Evolutionary conservation across 2,888 invertebrate species (phyloP), one percentile per base, ranked within the genome.

Genomic region (Orchesella flavescens): DNA sequence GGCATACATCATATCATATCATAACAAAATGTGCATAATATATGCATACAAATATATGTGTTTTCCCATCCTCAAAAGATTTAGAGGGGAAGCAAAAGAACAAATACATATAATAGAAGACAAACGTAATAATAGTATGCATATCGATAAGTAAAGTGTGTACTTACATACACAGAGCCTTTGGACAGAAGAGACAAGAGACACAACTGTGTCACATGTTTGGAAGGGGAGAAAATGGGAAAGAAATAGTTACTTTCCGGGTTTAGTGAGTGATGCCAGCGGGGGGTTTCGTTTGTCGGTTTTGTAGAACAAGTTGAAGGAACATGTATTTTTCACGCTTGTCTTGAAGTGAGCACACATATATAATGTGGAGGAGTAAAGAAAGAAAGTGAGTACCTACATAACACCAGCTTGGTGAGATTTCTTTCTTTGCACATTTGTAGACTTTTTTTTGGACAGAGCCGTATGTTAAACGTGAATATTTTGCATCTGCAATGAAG

Each of bases 191-290:
- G 61, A 55, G 61, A 34, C 34, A 34, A 19, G 10, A 43, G 76
- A 80, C 79, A 73, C 79, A 80, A 80, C 55, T 73, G 79, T 80
- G 79, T 80, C 34, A 34, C 79, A 80, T 71, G 66, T 80, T 80
- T 80, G 72, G 43, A 71, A 34, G 34, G 34, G 34, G 34, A 73
- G 43, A 46, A 57, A 72, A 79, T 71, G 63, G 43, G 63, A 63
- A 71, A 78, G 78, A 46, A 80, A 80, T 65, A 53, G 79, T 80
- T 72, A 61, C 79, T 80, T 80, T 80, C 79, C 79, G 72, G 73
- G 61, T 80, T 80, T 73, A 66, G 63, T 80, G 72, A 73, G 79
- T 65, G 79, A 73, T 43, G 73, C 79, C 79, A 80, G 72, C 73
- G 73, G 79, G 77, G 66, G 72, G 19, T 24, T 73, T 55, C 63